phyloP scores from a whole-genome alignment of 2,888 invertebrate species.

The Dryococelus australis region DNA sequence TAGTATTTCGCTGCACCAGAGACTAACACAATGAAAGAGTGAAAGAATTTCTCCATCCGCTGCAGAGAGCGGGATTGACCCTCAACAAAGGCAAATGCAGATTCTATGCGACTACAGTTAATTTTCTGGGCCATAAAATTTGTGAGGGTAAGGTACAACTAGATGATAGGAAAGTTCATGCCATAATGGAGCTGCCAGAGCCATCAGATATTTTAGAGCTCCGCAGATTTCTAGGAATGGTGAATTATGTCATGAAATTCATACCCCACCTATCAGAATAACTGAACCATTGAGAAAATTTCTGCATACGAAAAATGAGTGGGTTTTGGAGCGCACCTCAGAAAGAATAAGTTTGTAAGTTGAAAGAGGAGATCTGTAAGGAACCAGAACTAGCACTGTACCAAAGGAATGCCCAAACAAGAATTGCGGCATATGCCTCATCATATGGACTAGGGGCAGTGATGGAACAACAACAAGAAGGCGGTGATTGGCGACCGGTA shows the following conservation, averaged over 20 bases:
- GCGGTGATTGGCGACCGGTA: not conserved
- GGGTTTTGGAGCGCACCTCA: not conserved
- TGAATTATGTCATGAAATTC: not conserved
- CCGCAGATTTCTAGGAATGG: too few relatives aligned
- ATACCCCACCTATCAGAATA: not conserved
- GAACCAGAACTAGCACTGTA: not conserved
- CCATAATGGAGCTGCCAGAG: too few relatives aligned
- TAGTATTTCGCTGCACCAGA: not conserved
- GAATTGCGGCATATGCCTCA: not conserved
- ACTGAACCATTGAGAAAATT: not conserved
- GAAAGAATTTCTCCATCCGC: not conserved
- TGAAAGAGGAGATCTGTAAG: too few relatives aligned
- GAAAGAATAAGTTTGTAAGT: not conserved
- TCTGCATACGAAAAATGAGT: not conserved
- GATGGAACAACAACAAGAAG: not conserved
- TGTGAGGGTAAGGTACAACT: not conserved
- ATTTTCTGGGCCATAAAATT: not conserved
- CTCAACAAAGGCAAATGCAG: not conserved
- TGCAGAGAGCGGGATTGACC: not conserved
- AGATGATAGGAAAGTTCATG: too few relatives aligned
- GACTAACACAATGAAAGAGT: not conserved
- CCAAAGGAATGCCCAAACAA: not conserved
- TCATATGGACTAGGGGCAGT: not conserved
- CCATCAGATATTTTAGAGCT: too few relatives aligned
- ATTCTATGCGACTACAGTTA: not conserved